Evolutionary conservation across 2,888 invertebrate genomes (phyloP), one percentile per base, ranked within the genome.

Genomic region (Trissolcus japonicus): DNA sequence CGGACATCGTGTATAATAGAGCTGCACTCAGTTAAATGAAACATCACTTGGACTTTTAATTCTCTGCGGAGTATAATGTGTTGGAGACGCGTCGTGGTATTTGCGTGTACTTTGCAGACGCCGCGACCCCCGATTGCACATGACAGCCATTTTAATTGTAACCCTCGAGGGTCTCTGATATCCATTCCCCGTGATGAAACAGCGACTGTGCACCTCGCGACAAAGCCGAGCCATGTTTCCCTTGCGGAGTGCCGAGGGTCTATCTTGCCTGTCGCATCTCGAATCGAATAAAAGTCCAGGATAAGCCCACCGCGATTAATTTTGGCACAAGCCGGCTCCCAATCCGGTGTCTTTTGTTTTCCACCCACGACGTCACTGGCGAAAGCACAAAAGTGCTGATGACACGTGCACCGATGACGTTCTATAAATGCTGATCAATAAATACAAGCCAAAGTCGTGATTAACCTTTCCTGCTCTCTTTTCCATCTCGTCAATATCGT

Each of bases 71-170:
- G 35, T 35, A 71, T 69, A 69, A 69, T 66, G 76, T 56, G 13
- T 76, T 69, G 48, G 69, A 43, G 41, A 41, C 46, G 54, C 19
- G 71, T 35, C 63, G 54, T 46, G 56, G 69, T 53, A 71, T 67
- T 67, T 66, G 66, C 63, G 60, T 55, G 69, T 35, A 55, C 56
- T 78, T 68, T 53, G 75, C 71, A 65, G 72, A 75, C 71, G 40
- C 62, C 57, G 72, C 78, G 68, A 71, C 77, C 60, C 75, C 66
- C 71, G 73, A 81, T 82, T 84, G 83, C 83, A 83, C 83, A 83
- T 85, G 86, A 86, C 86, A 86, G 86, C 86, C 86, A 86, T 86
- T 87, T 87, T 86, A 87, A 86, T 86, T 85, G 81, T 81, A 79
- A 82, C 82, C 83, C 85, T 83, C 81, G 77, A 82, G 83, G 84